A percentile compares a stretch with the other conserved stretches of the same genome.
These are phyloP conservation scores for Passer montanus DNA, from an alignment of 2,113 vertebrate genomes.

Conservation along the genomic window DNA sequence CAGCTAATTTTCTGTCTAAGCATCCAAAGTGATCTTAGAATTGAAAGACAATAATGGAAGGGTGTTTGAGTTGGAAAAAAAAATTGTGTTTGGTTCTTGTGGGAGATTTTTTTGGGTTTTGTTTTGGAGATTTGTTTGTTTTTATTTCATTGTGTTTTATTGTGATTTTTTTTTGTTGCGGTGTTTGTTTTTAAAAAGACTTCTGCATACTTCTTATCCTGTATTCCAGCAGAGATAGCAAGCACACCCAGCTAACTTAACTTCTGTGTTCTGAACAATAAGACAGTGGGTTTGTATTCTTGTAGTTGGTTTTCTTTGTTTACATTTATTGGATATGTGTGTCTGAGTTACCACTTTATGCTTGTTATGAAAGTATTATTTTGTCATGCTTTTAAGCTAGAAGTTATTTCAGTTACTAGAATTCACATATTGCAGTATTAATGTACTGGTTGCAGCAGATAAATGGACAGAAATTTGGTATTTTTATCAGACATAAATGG, in stretches of 20 bases:
- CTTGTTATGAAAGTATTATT: background rate
- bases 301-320: background rate
- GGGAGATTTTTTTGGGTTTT: background rate
- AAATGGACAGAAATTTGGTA: background rate
- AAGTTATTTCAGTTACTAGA: background rate
- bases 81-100: background rate
- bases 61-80: background rate
- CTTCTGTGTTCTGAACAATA: background rate
- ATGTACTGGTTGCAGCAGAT: background rate
- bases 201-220: background rate
- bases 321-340: background rate
- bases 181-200: background rate
- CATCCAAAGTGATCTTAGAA: background rate
- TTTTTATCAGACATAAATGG: background rate
- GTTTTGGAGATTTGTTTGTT: background rate
- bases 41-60: background rate
- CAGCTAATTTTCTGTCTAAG: background rate
- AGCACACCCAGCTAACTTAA: background rate
- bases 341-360: background rate
- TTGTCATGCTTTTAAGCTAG: background rate
- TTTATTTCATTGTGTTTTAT: background rate
- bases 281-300: background rate
- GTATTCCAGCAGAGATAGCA: background rate
- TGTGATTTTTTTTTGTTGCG: background rate
- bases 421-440: background rate